A percentile compares a stretch with the other conserved stretches of the same genome.
Conservation (phyloP, 2,797 vertebrate species). For the Silurus aristotelis region DNA sequence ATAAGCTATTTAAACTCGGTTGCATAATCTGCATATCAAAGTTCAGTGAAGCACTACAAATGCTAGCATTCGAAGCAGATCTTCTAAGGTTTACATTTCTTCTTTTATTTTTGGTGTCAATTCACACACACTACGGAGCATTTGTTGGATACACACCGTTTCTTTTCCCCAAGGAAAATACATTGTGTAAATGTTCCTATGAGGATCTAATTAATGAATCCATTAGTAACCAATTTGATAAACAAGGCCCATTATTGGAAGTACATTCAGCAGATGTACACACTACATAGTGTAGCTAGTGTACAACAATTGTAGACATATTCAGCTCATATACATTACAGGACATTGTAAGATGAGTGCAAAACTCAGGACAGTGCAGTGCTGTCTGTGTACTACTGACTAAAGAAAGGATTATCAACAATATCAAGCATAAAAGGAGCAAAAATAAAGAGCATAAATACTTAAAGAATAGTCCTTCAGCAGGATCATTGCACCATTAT, state of each 20-base stretch:
- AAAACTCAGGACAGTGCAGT: neutral
- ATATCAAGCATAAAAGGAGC: neutral
- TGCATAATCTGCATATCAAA: neutral
- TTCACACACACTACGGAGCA: neutral
- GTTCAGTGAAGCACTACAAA: neutral
- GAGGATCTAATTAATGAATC: neutral
- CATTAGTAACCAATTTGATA: neutral
- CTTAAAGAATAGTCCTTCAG: neutral
- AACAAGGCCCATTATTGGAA: neutral
- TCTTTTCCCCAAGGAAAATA: neutral
- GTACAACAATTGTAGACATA: too few species aligned
- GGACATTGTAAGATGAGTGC: neutral
- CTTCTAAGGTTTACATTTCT: neutral
- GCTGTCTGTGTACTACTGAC: neutral
- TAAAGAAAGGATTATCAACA: neutral
- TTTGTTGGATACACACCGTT: neutral
- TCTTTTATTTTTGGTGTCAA: neutral
- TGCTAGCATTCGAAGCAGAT: neutral
- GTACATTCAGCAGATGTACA: neutral
- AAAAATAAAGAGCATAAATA: neutral
- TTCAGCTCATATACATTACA: neutral
- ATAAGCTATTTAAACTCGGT: neutral
- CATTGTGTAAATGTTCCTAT: neutral
- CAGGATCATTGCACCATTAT: neutral
- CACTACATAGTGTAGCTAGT: neutral